Conservation (phyloP, 2,797 vertebrate genomes). For the Rhodeus uyekii region DNA sequence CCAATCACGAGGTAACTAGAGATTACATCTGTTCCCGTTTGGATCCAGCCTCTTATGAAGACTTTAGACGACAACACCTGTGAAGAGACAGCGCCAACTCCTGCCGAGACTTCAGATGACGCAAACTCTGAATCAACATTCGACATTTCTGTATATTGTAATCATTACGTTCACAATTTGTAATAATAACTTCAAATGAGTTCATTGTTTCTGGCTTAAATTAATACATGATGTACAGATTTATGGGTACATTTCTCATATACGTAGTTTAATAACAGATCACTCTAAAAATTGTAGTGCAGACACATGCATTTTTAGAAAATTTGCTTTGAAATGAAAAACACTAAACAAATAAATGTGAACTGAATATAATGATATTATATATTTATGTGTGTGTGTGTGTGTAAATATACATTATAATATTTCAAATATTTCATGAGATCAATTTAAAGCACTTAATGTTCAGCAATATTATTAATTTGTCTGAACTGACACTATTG, state of each 20-base stretch:
- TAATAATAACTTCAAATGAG: neutral
- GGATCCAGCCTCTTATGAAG: neutral
- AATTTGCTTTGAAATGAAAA: no score
- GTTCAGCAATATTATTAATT: neutral
- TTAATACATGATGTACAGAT: neutral
- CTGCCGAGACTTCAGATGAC: neutral
- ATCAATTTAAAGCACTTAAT: neutral
- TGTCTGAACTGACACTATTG: neutral
- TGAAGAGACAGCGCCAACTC: neutral
- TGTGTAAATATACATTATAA: no score
- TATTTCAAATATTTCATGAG: no score
- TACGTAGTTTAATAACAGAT: no score
- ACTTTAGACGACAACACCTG: neutral
- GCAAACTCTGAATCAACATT: neutral
- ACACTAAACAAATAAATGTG: no score
- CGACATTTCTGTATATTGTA: neutral
- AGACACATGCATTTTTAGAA: no score
- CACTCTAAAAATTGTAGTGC: no score
- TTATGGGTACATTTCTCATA: neutral
- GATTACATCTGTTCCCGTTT: neutral
- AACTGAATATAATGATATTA: no score
- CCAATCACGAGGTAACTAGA: neutral
- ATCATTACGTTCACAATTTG: neutral
- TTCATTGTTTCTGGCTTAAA: neutral
- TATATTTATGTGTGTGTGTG: no score